phyloP scores from a whole-genome alignment of 1,140 invertebrate genomes.

The Panagrolaimus sp. region DNA sequence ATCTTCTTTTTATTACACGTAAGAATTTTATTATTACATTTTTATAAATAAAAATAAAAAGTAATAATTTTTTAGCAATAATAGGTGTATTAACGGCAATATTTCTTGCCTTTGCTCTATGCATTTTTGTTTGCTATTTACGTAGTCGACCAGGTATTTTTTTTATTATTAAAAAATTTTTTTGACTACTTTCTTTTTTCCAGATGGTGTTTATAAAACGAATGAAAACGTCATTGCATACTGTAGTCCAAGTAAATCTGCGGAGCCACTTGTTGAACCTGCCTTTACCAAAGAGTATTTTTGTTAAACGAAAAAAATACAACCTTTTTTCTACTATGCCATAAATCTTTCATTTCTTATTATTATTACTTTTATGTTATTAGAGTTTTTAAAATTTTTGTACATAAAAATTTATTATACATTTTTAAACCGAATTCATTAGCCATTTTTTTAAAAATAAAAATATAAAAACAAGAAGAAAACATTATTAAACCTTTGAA shows the following conservation, averaged over 20 bases:
- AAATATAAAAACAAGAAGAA: too few species aligned
- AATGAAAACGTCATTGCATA: slow-evolving; percentile 33
- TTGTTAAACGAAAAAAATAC: slow-evolving; percentile 23
- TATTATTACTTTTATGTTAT: too few species aligned
- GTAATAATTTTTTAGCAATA: slow-evolving; percentile 33
- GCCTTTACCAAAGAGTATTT: slow-evolving; percentile 34
- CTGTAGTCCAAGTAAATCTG: slow-evolving; percentile 28
- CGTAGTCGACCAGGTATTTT: slow-evolving; percentile 34
- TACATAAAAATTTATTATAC: too few species aligned
- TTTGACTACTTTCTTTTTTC: slow-evolving; percentile 51
- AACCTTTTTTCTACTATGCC: background rate
- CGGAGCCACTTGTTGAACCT: slow-evolving; percentile 32
- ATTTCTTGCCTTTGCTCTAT: slow-evolving; percentile 31
- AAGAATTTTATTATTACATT: slow-evolving; percentile 16
- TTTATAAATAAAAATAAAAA: background rate
- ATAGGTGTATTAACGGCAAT: slow-evolving; percentile 40
- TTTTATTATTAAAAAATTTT: slow-evolving; percentile 58
- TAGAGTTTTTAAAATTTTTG: too few species aligned
- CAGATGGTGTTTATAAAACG: slow-evolving; percentile 49
- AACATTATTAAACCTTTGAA: slow-evolving; percentile 3
- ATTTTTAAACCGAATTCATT: too few species aligned
- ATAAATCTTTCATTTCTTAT: background rate
- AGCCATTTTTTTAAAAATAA: too few species aligned
- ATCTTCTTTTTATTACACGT: slow-evolving; percentile 42
- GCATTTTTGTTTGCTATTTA: slow-evolving; percentile 44